Base-by-base conservation (phyloP, 2,888 invertebrate genomes). In the Opisthograptis luteolata region DNA sequence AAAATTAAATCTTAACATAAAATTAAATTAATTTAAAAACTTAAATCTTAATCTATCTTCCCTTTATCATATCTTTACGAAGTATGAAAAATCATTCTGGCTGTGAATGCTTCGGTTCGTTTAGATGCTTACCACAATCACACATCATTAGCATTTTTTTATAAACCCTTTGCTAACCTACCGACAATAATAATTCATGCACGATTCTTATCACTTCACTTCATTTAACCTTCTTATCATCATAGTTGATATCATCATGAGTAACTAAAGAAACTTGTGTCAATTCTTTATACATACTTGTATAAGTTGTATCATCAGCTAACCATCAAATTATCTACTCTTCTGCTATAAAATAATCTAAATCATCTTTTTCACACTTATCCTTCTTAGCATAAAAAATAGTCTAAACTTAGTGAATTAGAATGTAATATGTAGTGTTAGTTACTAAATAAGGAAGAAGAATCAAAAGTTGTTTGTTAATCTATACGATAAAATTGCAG, bases 391-490 rank as follows among this genome's bases (percentile, higher is more conserved):
- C 66, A 62, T 72, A 79, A 73, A 32, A 73, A 77, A 76, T 84
- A 83, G 63, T 74, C 75, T 74, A 80, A 76, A 70, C 66, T 82
- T 87, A 84, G 70, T 62, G 70, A 70, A 55, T 69, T 87, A 88
- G 86, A 51, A 53, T 68, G 67, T 76, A 85, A 86, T 75, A 65
- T 49, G 85, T 88, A 88, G 86, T 62, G 50, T 65, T 85, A 88
- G 80, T 17, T 50, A 58, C 70, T 76, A 73, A 79, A 77, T 70
- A 81, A 77, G 73, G 73, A 79, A 73, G 66, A 76, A 76, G 64
- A 81, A 76, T 78, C 80, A 81, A 86, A 82, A 87, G 85, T 87
- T 89, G 87, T 86, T 89, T 87, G 89, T 88, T 89, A 88, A 89
- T 84, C 79, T 80, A 73, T 79, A 85, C 76, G 76, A 84, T 86